These are phyloP conservation scores for Dasyurus viverrinus DNA, from an alignment of 2,113 vertebrate species.

Conservation along the genomic window DNA sequence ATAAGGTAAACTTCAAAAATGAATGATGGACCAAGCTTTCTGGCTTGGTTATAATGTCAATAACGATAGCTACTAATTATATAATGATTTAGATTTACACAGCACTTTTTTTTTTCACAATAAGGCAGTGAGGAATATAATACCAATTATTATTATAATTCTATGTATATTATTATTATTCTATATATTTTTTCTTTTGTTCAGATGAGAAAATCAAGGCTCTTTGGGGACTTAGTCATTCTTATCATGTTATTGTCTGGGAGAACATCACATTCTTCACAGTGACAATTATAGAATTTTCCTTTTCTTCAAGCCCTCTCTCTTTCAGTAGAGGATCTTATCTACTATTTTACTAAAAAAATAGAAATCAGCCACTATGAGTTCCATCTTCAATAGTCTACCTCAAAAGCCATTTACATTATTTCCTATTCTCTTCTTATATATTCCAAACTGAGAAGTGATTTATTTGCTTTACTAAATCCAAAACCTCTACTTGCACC, in stretches of 20 bases:
- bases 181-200: background rate
- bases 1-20: background rate
- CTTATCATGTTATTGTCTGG: no score
- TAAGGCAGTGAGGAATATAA: background rate
- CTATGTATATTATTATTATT: background rate
- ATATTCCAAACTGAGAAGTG: background rate
- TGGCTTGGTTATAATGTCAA: background rate
- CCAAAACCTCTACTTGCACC: background rate
- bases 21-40: background rate
- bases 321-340: background rate
- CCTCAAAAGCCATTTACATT: background rate
- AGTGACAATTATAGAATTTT: background rate
- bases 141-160: background rate
- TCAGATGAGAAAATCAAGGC: background rate
- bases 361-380: background rate
- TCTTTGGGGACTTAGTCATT: background rate
- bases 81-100: background rate
- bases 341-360: background rate
- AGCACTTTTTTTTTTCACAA: no score
- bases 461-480: background rate
- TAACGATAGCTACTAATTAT: background rate
- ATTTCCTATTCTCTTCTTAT: background rate
- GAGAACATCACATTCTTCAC: no score
- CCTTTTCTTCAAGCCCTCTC: background rate
- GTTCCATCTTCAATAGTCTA: background rate